Evolutionary conservation across 2,888 invertebrate genomes (phyloP).

Genomic region (Coelinius sp.): DNA sequence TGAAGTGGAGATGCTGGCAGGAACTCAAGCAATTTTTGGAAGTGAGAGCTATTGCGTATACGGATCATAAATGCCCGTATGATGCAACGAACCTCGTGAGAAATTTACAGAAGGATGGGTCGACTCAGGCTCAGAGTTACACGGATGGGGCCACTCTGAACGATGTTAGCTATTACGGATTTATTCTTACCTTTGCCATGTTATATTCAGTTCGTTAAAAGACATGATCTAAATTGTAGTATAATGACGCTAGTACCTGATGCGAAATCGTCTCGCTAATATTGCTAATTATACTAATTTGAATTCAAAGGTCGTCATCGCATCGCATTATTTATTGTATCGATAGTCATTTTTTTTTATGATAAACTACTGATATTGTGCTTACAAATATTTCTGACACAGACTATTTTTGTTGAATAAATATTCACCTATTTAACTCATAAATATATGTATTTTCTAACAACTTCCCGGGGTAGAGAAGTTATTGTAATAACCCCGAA

Average conservation of each 20-base stretch:
- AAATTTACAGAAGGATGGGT: constrained; percentile 39
- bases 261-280: constrained; percentile 21
- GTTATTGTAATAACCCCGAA: too few species aligned
- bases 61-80: constrained; percentile 47
- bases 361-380: constrained; percentile 1
- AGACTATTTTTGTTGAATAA: constrained; percentile 8
- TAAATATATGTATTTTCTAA: neutral
- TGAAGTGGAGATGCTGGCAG: constrained; percentile 60
- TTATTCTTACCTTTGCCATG: constrained; percentile 13
- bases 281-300: constrained; percentile 33
- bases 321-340: constrained; percentile 17
- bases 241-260: constrained; percentile 32
- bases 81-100: constrained; percentile 43
- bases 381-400: neutral
- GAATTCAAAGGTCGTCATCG: neutral
- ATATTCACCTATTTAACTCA: neutral
- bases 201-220: neutral
- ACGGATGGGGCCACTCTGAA: neutral
- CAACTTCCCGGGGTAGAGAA: too few species aligned
- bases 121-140: neutral
- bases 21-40: constrained; percentile 58
- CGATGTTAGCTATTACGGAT: constrained; percentile 1
- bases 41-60: constrained; percentile 45
- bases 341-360: constrained; percentile 1
- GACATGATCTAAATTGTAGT: neutral